Evolutionary conservation across 2,113 vertebrate genomes (phyloP).

Genomic region (Caretta caretta): DNA sequence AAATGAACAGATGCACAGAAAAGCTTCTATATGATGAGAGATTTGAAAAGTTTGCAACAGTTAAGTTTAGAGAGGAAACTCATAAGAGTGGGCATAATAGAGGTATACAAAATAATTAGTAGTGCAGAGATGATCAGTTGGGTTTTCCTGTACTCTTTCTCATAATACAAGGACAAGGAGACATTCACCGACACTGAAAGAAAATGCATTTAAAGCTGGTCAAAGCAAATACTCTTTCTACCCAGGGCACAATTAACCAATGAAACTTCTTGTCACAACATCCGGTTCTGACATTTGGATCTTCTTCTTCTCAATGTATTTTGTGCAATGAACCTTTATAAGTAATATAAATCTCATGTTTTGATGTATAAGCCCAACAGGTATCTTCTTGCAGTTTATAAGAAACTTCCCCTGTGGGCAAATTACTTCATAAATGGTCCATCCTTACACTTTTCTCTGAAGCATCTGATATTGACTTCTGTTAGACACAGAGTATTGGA

Average conservation of each 20-base stretch:
- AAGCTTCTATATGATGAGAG: neutral
- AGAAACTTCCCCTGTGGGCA: neutral
- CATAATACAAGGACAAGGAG: neutral
- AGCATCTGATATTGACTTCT: fast-evolving
- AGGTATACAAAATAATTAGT: neutral
- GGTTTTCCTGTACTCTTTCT: neutral
- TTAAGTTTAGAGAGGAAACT: neutral
- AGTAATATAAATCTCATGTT: neutral
- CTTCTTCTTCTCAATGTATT: neutral
- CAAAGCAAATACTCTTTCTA: neutral
- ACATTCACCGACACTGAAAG: neutral
- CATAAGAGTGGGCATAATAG: fast-evolving
- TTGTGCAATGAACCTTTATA: neutral
- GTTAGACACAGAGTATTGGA: neutral
- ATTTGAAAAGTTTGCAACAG: neutral
- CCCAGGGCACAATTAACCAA: neutral
- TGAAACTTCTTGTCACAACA: neutral
- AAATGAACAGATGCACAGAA: neutral
- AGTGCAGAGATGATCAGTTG: neutral
- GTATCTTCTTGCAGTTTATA: neutral
- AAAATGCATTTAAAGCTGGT: neutral
- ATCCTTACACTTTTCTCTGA: neutral
- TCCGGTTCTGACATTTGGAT: neutral
- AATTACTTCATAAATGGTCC: neutral
- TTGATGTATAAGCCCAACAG: neutral